A percentile compares a stretch with the other conserved stretches of the same genome.
Conservation (phyloP, 2,113 vertebrate species). For the Irena cyanogastra region DNA sequence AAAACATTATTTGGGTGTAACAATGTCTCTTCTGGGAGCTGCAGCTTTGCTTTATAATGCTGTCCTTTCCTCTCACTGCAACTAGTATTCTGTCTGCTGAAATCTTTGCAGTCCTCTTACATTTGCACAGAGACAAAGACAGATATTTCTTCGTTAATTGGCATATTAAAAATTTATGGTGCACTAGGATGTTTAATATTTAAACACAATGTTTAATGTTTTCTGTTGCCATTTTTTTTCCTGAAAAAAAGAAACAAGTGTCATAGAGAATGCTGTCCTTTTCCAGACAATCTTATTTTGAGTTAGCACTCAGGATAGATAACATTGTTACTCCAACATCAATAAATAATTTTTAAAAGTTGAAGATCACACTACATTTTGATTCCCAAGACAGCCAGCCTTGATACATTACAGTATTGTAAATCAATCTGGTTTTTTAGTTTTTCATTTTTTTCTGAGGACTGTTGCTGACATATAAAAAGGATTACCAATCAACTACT, state of each 20-base stretch:
- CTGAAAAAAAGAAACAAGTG: neutral
- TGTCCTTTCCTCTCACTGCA: neutral
- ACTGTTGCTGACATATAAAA: neutral
- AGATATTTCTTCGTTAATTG: constrained; percentile 51
- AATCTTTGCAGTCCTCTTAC: neutral
- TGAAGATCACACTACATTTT: neutral
- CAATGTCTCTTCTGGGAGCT: neutral
- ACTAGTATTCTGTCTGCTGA: constrained; percentile 9
- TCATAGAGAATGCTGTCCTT: neutral
- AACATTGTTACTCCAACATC: neutral
- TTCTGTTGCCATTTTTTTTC: neutral
- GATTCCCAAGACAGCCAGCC: neutral
- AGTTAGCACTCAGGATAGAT: neutral
- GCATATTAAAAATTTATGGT: constrained; percentile 68
- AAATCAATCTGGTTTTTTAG: neutral
- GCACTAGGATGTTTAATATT: constrained; percentile 69
- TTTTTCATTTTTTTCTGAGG: neutral
- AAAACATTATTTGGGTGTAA: neutral
- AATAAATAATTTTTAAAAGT: neutral
- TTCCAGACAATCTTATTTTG: neutral
- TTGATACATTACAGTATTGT: neutral
- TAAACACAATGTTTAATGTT: constrained; percentile 60
- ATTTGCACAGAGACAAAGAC: constrained; percentile 25
- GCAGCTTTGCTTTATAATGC: neutral
- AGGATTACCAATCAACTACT: neutral